phyloP scores from a whole-genome alignment of 2,113 vertebrate species.

The Procavia capensis region DNA sequence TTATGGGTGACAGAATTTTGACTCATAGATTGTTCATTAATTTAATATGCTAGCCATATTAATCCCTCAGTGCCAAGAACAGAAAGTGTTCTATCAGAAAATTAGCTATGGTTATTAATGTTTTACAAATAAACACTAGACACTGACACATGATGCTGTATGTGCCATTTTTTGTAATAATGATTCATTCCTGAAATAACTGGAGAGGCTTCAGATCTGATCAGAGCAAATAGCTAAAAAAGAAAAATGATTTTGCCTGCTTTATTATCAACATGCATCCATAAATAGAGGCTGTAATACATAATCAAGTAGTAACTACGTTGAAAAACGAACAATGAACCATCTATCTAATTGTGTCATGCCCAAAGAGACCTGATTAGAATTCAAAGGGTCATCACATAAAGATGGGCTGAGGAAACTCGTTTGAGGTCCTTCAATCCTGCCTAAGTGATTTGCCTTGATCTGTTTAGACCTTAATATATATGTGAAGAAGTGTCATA shows the following conservation, averaged over 20 bases:
- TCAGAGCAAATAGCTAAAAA: neutral
- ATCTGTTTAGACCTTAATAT: neutral
- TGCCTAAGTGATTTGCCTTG: neutral
- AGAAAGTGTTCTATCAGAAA: neutral
- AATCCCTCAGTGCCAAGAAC: neutral
- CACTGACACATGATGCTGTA: neutral
- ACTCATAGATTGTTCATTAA: conserved; percentile 2
- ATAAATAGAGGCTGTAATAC: neutral
- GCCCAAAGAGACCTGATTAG: neutral
- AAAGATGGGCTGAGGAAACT: neutral
- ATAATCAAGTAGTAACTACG: neutral
- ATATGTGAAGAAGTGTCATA: neutral
- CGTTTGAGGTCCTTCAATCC: accelerated
- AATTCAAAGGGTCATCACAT: accelerated
- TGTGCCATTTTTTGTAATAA: neutral
- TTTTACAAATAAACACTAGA: neutral
- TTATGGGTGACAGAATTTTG: conserved; percentile 33
- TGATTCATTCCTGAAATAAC: neutral
- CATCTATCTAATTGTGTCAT: neutral
- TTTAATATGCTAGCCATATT: neutral
- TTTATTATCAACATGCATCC: neutral
- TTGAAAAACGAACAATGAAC: neutral
- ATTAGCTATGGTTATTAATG: neutral
- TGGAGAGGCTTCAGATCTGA: neutral
- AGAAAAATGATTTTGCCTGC: neutral